A percentile compares a stretch with the other conserved stretches of the same genome.
These are phyloP conservation scores for Acanthopagrus latus DNA, from an alignment of 2,797 vertebrate species.

Conservation along the genomic window DNA sequence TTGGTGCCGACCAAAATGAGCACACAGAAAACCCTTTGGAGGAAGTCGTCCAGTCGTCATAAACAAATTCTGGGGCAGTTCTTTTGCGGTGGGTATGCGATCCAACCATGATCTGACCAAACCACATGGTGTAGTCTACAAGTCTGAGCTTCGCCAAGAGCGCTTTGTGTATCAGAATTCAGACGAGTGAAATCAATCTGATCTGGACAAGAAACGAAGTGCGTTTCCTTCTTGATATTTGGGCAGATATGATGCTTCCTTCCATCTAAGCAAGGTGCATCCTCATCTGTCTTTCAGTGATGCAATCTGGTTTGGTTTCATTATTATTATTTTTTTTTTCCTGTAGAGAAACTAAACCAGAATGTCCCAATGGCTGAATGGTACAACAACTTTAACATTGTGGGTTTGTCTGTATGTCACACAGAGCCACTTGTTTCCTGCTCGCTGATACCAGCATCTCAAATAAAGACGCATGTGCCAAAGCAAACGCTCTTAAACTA, in stretches of 20 bases:
- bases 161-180: not conserved
- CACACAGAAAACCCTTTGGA: not conserved
- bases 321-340: not conserved
- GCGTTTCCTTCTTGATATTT: too few species aligned
- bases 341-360: not conserved
- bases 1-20: not conserved
- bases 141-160: not conserved
- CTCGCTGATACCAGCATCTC: not conserved
- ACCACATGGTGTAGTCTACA: not conserved
- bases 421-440: not conserved
- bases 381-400: not conserved
- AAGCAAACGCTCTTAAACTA: not conserved
- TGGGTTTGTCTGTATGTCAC: not conserved
- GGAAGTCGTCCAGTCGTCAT: not conserved
- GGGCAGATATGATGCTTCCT: too few species aligned
- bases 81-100: not conserved
- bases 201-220: not conserved
- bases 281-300: not conserved
- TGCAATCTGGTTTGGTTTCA: not conserved
- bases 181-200: not conserved
- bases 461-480: not conserved
- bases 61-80: not conserved
- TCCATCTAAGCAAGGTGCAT: not conserved
- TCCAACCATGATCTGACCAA: not conserved
- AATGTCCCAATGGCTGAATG: not conserved